Percentiles rank a stretch among this genome's conserved stretches.
These are phyloP conservation scores for Muntiacus reevesi DNA, from an alignment of 2,113 vertebrate species.

Conservation along the genomic window DNA sequence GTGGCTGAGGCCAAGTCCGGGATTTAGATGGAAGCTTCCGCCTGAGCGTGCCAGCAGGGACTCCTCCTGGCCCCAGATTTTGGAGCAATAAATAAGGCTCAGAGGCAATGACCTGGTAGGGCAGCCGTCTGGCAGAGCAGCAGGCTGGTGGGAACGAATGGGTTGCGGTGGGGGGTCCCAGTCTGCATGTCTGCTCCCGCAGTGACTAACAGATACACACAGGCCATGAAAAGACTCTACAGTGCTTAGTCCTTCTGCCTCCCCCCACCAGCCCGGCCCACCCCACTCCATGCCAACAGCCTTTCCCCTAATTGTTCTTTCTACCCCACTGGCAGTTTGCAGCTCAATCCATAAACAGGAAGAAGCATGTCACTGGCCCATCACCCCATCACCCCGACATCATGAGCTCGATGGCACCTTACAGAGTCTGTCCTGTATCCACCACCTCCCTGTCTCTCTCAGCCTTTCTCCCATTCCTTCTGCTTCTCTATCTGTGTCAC, in stretches of 20 bases:
- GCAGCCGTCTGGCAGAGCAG: background rate
- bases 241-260: background rate
- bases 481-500: background rate
- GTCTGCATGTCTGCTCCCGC: background rate
- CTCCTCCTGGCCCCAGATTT: background rate
- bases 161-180: accelerated
- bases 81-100: background rate
- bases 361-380: background rate
- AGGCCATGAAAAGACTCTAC: background rate
- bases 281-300: accelerated
- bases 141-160: background rate
- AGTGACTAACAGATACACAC: background rate
- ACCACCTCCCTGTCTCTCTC: background rate
- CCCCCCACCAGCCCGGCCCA: accelerated
- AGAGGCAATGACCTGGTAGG: background rate
- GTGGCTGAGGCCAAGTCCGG: background rate
- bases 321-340: background rate
- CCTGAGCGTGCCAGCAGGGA: background rate
- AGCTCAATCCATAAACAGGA: background rate
- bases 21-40: background rate
- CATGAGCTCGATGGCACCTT: background rate
- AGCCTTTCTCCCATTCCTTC: background rate
- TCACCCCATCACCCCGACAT: background rate
- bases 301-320: background rate
- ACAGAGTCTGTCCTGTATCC: background rate